These are phyloP conservation scores for Podarcis cretensis DNA, from an alignment of 2,113 vertebrate genomes.

Conservation along the genomic window DNA sequence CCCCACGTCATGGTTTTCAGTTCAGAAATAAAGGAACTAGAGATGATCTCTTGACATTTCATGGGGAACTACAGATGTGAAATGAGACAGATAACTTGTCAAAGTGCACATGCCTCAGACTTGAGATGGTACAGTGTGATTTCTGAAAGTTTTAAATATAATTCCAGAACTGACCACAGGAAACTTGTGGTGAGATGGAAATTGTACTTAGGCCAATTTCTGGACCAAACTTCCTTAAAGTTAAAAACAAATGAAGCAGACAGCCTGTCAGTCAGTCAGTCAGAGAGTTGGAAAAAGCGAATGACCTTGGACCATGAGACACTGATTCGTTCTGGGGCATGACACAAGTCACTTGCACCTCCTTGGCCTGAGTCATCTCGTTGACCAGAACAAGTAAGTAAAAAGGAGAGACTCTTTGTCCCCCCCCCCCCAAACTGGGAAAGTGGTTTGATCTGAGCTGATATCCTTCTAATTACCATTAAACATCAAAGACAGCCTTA, in stretches of 20 bases:
- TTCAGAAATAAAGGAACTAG: not conserved
- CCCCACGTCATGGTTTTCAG: constrained; percentile 19
- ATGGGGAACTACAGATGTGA: constrained; percentile 16
- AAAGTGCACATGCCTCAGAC: not conserved
- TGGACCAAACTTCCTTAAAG: constrained; percentile 70
- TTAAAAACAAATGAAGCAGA: constrained; percentile 30
- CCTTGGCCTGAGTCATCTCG: constrained; percentile 63
- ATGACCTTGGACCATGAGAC: constrained; percentile 46
- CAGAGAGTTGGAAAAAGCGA: constrained; percentile 34
- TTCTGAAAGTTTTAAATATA: constrained; percentile 14
- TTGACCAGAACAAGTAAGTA: constrained; percentile 49
- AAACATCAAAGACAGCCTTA: not conserved
- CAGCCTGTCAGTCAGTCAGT: constrained; percentile 54
- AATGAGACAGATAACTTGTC: constrained; percentile 6
- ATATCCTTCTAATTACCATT: constrained; percentile 56
- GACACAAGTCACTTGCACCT: constrained; percentile 56
- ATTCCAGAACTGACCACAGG: constrained; percentile 27
- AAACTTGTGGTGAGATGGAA: constrained; percentile 31
- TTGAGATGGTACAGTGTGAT: constrained; percentile 2
- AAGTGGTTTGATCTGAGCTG: constrained; percentile 45
- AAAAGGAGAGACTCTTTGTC: constrained; percentile 58
- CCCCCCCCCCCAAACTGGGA: not conserved
- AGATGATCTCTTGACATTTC: rapidly evolving
- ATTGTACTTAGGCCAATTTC: constrained; percentile 38
- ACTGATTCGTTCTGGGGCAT: constrained; percentile 66